A percentile compares a stretch with the other conserved stretches of the same genome.
Evolutionary conservation across 2,797 vertebrate genomes (phyloP).

Genomic region (Halcyon chelicuti): DNA sequence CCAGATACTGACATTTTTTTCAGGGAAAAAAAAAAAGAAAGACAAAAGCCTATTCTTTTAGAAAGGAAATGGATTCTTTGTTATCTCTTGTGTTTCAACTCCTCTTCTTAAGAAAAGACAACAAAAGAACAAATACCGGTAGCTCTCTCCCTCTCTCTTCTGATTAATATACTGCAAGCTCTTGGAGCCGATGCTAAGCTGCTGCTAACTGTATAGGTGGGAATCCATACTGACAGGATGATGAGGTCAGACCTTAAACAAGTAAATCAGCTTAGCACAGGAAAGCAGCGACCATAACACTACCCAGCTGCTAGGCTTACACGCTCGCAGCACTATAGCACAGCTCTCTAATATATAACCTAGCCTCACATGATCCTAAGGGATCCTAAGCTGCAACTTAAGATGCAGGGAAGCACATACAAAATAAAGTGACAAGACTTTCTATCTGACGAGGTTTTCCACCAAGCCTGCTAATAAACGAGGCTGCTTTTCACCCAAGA

Average conservation of each 20-base stretch:
- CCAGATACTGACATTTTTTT: constrained; percentile 91
- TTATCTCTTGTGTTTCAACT: constrained; percentile 72
- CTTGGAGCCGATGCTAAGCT: constrained; percentile 64
- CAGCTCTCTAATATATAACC: constrained; percentile 70
- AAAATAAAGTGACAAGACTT: constrained; percentile 55
- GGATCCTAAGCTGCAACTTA: constrained; percentile 66
- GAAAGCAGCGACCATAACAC: constrained; percentile 79
- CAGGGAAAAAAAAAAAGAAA: constrained; percentile 10
- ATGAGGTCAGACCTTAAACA: constrained; percentile 93
- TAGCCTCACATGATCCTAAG: constrained; percentile 80
- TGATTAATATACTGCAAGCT: constrained; percentile 73
- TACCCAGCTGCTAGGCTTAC: constrained; percentile 76
- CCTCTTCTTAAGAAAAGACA: constrained; percentile 80
- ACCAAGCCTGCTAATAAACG: constrained; percentile 31
- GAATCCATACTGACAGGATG: constrained; percentile 86
- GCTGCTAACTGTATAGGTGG: constrained; percentile 82
- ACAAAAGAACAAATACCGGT: constrained; percentile 63
- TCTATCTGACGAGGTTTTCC: neutral
- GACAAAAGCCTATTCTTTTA: constrained; percentile 55
- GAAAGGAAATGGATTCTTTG: constrained; percentile 81
- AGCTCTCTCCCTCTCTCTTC: constrained; percentile 28
- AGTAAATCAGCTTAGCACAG: constrained; percentile 89
- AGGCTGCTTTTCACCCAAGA: neutral
- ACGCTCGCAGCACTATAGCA: constrained; percentile 8
- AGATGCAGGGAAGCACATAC: constrained; percentile 77